Percentiles rank a stretch among this genome's conserved stretches.
Conservation (phyloP, 2,797 vertebrate genomes). For the Poecile montanus region DNA sequence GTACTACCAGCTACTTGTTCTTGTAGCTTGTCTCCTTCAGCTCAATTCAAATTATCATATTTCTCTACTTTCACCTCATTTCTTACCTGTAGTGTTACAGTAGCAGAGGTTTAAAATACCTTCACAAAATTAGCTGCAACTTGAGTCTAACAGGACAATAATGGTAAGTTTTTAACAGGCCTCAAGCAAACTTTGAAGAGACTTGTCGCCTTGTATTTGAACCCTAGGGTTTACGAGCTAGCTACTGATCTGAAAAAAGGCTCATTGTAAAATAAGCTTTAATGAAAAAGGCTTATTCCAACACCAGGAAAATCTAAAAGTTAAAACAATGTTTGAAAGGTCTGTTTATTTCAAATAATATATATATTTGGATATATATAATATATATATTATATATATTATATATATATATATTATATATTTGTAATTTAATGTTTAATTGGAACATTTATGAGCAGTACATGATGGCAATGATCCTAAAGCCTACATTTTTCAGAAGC, state of each 20-base stretch:
- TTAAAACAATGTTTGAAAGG: constrained; percentile 16
- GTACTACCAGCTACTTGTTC: neutral
- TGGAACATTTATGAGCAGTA: constrained; percentile 15
- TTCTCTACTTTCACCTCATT: neutral
- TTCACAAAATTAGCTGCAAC: constrained; percentile 6
- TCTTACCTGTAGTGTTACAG: neutral
- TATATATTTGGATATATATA: neutral
- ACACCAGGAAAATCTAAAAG: neutral
- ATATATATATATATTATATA: neutral
- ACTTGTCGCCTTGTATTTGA: neutral
- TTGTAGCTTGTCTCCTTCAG: neutral
- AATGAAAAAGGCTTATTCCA: constrained; percentile 15
- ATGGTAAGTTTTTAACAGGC: neutral
- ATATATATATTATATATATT: neutral
- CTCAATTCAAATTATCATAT: neutral
- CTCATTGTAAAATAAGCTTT: constrained; percentile 27
- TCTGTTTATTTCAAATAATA: neutral
- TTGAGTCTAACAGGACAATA: neutral
- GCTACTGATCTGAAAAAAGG: neutral
- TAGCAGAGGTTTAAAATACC: neutral
- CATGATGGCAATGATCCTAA: neutral
- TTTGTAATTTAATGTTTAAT: constrained; percentile 45
- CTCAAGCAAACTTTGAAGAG: neutral
- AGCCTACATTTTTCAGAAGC: constrained; percentile 18
- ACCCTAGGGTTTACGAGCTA: neutral